Evolutionary conservation across 2,888 invertebrate genomes (phyloP).

Genomic region (Bruchidius siliquastri): DNA sequence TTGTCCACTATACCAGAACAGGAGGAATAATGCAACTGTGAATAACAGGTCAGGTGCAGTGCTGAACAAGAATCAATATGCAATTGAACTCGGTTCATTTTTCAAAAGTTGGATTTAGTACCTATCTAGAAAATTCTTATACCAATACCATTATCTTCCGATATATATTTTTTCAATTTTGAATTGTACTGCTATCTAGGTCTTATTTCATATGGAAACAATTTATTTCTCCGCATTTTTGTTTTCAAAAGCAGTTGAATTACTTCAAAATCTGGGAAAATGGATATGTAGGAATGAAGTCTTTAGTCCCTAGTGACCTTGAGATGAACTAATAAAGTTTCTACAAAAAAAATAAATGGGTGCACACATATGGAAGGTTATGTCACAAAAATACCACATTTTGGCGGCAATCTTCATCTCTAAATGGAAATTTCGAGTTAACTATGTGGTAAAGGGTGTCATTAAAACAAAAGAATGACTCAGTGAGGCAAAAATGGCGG

Average conservation of each 20-base stretch:
- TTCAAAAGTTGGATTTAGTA: too few relatives aligned
- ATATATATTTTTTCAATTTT: too few relatives aligned
- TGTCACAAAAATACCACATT: background rate
- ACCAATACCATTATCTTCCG: too few relatives aligned
- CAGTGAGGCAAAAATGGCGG: background rate
- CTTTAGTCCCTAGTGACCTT: background rate
- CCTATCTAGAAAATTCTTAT: too few relatives aligned
- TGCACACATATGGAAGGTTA: background rate
- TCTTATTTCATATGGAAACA: background rate
- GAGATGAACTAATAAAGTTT: background rate
- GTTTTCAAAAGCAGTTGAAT: background rate
- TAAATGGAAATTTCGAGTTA: background rate
- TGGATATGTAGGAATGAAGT: background rate
- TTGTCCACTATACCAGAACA: too few relatives aligned
- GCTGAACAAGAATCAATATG: too few relatives aligned
- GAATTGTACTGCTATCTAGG: too few relatives aligned
- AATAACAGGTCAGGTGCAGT: too few relatives aligned
- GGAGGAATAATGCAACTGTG: too few relatives aligned
- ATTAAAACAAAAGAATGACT: background rate
- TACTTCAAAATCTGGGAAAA: background rate
- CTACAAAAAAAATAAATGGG: too few relatives aligned
- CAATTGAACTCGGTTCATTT: too few relatives aligned
- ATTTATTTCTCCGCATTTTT: background rate
- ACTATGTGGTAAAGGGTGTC: background rate
- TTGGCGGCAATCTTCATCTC: background rate